A percentile compares a stretch with the other conserved stretches of the same genome.
Conservation (phyloP, 92 coral and sea anemone species). For the Porites lobata region DNA sequence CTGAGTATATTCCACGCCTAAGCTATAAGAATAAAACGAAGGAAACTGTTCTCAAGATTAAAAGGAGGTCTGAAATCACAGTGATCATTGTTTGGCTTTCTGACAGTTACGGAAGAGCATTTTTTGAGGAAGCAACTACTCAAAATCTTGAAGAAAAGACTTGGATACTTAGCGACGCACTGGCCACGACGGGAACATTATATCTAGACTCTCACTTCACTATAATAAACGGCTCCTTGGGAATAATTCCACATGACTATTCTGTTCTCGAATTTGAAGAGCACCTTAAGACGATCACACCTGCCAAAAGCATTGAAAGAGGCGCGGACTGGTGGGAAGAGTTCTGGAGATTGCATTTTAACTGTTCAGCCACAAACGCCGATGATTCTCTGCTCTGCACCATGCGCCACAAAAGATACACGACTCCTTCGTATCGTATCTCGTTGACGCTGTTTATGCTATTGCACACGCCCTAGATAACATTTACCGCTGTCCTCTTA, state of each 20-base stretch:
- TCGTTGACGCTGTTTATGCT: constrained; percentile 8
- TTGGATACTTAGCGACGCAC: background rate
- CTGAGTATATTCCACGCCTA: background rate
- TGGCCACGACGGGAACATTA: too few relatives aligned
- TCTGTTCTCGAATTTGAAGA: background rate
- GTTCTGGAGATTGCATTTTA: background rate
- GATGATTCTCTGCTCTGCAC: background rate
- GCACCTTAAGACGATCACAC: background rate
- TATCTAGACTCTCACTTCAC: background rate
- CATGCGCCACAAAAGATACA: background rate
- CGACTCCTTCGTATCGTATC: background rate
- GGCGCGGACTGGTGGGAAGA: background rate
- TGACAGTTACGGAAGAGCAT: background rate
- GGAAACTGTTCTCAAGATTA: background rate
- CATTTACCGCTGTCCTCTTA: background rate
- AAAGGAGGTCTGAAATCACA: background rate
- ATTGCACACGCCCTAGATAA: background rate
- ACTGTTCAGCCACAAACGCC: background rate
- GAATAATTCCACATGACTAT: background rate
- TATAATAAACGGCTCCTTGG: background rate
- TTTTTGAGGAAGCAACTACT: background rate
- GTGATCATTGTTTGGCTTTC: background rate
- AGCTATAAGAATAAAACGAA: background rate
- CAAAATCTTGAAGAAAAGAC: background rate
- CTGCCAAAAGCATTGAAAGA: background rate